Evolutionary conservation across 2,113 vertebrate genomes (phyloP).

Genomic region (Machaerirhynchus nigripectus): DNA sequence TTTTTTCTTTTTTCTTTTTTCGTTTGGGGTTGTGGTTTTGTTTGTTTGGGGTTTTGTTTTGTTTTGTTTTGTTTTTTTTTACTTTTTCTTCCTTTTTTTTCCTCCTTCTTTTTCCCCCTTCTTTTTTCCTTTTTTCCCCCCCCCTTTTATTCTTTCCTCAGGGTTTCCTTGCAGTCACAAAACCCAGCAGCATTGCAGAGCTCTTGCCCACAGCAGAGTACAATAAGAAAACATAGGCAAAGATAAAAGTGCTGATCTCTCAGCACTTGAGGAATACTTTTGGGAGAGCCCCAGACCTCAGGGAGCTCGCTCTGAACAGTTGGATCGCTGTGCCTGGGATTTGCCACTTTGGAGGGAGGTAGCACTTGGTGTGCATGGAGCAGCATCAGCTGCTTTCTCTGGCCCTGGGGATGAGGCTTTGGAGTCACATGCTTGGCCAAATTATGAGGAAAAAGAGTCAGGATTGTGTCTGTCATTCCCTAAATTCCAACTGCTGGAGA

Average conservation of each 20-base stretch:
- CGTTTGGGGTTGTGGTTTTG: background rate
- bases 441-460: background rate
- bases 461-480: background rate
- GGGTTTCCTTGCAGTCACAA: background rate
- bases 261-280: background rate
- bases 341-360: background rate
- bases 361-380: background rate
- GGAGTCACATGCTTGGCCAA: background rate
- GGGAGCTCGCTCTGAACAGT: background rate
- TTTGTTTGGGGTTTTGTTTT: background rate
- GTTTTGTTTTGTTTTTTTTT: background rate
- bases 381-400: background rate
- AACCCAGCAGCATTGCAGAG: background rate
- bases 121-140: background rate
- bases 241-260: background rate
- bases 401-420: background rate
- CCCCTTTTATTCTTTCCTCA: too few relatives aligned
- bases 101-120: accelerated
- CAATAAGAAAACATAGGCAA: background rate
- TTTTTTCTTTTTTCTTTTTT: too few relatives aligned
- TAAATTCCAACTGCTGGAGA: background rate
- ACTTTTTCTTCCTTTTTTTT: background rate
- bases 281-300: background rate
- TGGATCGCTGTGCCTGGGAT: background rate
- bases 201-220: background rate